Base-by-base conservation (phyloP, 2,797 vertebrate species). In the Scomberomorus guttatus region DNA sequence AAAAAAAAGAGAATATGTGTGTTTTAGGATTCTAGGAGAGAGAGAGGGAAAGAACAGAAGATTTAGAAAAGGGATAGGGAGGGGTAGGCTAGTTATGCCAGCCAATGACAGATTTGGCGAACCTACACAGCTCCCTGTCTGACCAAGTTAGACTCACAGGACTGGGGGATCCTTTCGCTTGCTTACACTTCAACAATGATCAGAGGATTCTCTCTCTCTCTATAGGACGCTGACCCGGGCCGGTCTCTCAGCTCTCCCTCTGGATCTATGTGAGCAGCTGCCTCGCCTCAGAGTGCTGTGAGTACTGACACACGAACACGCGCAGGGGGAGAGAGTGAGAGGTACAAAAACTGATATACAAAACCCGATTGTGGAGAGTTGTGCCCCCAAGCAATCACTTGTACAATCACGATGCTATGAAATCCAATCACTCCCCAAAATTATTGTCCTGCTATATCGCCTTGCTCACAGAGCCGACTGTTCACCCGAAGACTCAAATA, bases 201-300 rank as follows among this genome's bases (percentile, higher is more conserved):
- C 68, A 86, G 73, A 87, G 72, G 77, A 87, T 86, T 48, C 44
- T 77, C 70, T 81, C 75, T 64, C 73, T 75, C 64, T 61, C 55
- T 89, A n/a, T 62, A 99, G 98, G 93, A 98, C 96, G n/a, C 60
- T 99, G 94, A 99, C 97, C 68, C 87, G 94, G 0, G 97, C 96
- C 13, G 98, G 98, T 68, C 96, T 99, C 87, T 95, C 82, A 74
- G 91, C 93, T 72, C 97, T 99, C 75, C 98, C 98, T 71, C 87
- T 90, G 20, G 95, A 95, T 82, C 96, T 98, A 87, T 99, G 98
- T 89, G 97, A 97, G 87, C 97, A 98, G 93, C 95, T 98, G 84
- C 96, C 97, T 91, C 95, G 91, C 87, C 96, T 99, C 81, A 96
- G 94, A 90, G 92, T 97, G 79, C 95, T 99, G 98, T 99, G 91